A percentile compares a stretch with the other conserved stretches of the same genome.
Conservation (phyloP, 2,888 invertebrate genomes). For the Physocephala rufipes region DNA sequence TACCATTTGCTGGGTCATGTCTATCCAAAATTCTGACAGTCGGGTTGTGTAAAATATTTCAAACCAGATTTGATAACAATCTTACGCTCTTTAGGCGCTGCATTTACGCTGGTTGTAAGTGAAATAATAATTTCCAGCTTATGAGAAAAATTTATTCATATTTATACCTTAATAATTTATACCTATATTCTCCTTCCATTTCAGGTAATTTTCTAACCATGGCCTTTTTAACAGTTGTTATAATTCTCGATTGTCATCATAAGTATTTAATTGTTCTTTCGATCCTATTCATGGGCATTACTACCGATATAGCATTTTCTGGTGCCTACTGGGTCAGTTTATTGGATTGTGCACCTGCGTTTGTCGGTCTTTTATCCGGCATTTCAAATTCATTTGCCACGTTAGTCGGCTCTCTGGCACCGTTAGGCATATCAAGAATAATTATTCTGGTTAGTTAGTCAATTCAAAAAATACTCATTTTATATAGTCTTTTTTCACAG, state of each 20-base stretch:
- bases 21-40: constrained; percentile 53
- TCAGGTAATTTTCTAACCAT: constrained; percentile 52
- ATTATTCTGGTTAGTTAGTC: constrained; percentile 47
- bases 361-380: constrained; percentile 66
- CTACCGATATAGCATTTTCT: constrained; percentile 63
- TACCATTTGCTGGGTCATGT: constrained; percentile 55
- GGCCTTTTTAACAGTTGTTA: constrained; percentile 54
- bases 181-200: constrained; percentile 24
- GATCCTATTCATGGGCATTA: constrained; percentile 58
- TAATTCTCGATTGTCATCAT: constrained; percentile 58
- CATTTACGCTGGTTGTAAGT: constrained; percentile 53
- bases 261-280: constrained; percentile 58
- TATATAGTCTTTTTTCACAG: constrained; percentile 47
- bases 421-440: constrained; percentile 60
- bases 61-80: constrained; percentile 45
- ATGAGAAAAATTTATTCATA: background rate
- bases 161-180: background rate
- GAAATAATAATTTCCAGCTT: no score
- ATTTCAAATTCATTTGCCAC: constrained; percentile 65
- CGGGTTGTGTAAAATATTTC: constrained; percentile 48
- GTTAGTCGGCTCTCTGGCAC: constrained; percentile 64
- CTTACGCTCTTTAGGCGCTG: constrained; percentile 52
- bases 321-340: constrained; percentile 66
- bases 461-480: background rate
- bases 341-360: constrained; percentile 66